A percentile compares a stretch with the other conserved stretches of the same genome.
phyloP scores from a whole-genome alignment of 2,113 vertebrate species.

The Puma concolor region DNA sequence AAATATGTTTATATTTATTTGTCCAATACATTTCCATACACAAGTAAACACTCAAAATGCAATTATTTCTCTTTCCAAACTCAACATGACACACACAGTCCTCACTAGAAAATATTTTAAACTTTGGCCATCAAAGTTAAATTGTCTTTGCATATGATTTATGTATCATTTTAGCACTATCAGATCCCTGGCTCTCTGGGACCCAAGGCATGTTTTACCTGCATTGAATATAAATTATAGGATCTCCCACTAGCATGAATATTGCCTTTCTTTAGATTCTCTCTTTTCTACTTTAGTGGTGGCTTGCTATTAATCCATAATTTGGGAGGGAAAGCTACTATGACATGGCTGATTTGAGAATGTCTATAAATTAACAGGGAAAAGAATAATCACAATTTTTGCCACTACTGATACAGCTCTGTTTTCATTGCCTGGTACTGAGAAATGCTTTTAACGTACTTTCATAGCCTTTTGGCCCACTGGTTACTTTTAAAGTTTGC shows the following conservation, averaged over 20 bases:
- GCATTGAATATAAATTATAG: neutral
- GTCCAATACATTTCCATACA: neutral
- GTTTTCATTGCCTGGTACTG: neutral
- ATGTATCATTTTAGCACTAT: neutral
- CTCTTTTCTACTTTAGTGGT: neutral
- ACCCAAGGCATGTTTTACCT: neutral
- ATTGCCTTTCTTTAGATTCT: neutral
- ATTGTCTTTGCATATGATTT: neutral
- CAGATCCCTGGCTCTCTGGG: neutral
- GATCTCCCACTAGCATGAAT: neutral
- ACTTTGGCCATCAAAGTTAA: neutral
- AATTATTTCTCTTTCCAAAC: constrained; percentile 43
- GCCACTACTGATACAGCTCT: neutral
- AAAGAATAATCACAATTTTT: constrained; percentile 10
- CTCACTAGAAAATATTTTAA: constrained; percentile 6
- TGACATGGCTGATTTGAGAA: neutral
- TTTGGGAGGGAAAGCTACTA: neutral
- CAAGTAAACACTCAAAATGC: neutral
- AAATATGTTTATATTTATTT: neutral
- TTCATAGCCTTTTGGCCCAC: neutral
- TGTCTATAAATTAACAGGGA: neutral
- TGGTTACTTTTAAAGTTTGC: constrained; percentile 1
- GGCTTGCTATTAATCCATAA: neutral
- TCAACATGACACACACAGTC: neutral
- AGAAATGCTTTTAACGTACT: constrained; percentile 7